Percentiles rank a stretch among this genome's conserved stretches.
Conservation (phyloP, 2,797 vertebrate species). For the Perodicticus potto region DNA sequence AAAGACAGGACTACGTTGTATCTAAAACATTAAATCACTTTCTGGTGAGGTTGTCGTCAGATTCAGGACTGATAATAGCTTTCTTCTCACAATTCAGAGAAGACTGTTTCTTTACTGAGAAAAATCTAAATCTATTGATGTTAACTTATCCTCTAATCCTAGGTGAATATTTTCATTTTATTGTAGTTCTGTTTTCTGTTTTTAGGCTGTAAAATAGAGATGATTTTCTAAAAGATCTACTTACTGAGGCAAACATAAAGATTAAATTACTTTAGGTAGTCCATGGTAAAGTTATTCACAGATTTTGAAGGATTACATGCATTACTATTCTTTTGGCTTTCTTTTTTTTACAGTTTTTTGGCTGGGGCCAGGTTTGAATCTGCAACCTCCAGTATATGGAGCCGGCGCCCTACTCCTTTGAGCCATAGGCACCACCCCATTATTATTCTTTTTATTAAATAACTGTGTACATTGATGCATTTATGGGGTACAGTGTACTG, state of each 20-base stretch:
- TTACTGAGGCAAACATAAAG: neutral
- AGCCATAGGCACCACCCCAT: too few species aligned
- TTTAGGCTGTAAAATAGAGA: neutral
- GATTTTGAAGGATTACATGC: neutral
- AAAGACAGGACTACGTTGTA: neutral
- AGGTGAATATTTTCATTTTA: neutral
- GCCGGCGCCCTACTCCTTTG: too few species aligned
- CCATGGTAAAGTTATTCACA: neutral
- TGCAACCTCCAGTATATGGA: too few species aligned
- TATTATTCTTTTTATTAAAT: too few species aligned
- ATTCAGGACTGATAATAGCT: neutral
- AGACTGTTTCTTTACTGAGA: neutral
- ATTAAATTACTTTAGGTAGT: neutral
- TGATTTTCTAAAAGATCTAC: neutral
- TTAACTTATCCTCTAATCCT: neutral
- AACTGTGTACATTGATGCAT: too few species aligned
- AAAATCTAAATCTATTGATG: neutral
- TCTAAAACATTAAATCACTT: neutral
- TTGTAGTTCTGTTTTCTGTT: neutral
- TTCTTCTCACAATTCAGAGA: constrained; percentile 7
- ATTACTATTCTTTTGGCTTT: neutral
- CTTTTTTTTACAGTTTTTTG: too few species aligned
- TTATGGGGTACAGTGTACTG: too few species aligned
- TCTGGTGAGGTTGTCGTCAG: neutral
- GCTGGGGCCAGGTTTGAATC: too few species aligned